Percentiles rank a stretch among this genome's conserved stretches.
Evolutionary conservation across 2,888 invertebrate genomes (phyloP).

Genomic region (Heliconius ismenius): DNA sequence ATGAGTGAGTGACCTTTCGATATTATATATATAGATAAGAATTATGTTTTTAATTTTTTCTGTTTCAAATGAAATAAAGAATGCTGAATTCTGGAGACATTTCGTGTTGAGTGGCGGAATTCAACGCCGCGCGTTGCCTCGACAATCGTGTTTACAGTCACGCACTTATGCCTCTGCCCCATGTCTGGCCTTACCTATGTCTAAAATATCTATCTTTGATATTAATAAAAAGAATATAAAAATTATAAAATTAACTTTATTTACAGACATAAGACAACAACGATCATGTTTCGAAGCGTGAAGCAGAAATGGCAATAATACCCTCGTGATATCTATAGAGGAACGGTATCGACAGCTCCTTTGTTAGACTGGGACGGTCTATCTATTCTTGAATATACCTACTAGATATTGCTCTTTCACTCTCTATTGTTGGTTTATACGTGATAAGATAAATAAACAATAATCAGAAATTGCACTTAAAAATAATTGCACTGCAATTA

Average conservation of each 20-base stretch:
- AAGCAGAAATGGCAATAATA: slow-evolving; percentile 15
- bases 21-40: no score
- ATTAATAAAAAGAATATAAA: neutral
- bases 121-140: no score
- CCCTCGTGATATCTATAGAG: slow-evolving; percentile 3
- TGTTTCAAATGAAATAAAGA: no score
- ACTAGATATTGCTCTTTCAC: slow-evolving; percentile 16
- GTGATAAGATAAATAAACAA: slow-evolving; percentile 1
- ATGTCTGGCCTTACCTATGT: no score
- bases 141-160: no score
- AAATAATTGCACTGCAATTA: no score
- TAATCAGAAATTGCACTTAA: neutral
- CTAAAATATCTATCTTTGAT: neutral
- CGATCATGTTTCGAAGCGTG: neutral
- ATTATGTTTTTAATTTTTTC: no score
- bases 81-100: no score
- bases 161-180: no score
- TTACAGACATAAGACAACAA: neutral
- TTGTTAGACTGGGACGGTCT: slow-evolving; percentile 6
- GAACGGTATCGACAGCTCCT: slow-evolving; percentile 20
- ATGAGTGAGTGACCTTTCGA: no score
- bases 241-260: neutral
- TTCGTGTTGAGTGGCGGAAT: no score
- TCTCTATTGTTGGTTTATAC: neutral
- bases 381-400: slow-evolving; percentile 13